Conservation (phyloP, 2,888 invertebrate species). For the Epirrhoe alternata region DNA sequence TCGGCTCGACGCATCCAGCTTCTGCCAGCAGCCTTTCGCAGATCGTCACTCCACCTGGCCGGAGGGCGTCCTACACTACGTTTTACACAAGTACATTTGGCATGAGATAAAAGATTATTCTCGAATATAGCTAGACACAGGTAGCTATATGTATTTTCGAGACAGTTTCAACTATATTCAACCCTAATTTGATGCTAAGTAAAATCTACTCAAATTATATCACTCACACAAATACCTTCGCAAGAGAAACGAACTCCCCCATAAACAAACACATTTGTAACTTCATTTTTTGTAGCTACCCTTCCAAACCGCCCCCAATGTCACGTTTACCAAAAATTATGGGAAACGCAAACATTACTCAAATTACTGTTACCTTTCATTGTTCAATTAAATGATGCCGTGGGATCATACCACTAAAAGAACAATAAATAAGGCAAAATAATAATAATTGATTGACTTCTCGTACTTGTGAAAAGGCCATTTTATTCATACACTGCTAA, state of each 20-base stretch:
- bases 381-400: constrained; percentile 59
- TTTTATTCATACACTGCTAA: too few species aligned
- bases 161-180: not conserved
- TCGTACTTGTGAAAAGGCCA: too few species aligned
- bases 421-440: not conserved
- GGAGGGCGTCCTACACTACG: too few species aligned
- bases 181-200: not conserved
- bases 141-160: too few species aligned
- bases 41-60: too few species aligned
- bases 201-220: not conserved
- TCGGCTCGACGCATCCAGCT: too few species aligned
- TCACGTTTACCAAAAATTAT: constrained; percentile 74
- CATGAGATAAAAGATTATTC: too few species aligned
- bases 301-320: constrained; percentile 54
- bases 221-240: constrained; percentile 9
- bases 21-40: too few species aligned
- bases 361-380: constrained; percentile 67
- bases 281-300: constrained; percentile 43
- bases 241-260: constrained; percentile 26
- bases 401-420: constrained; percentile 51
- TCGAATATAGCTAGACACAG: too few species aligned
- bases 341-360: constrained; percentile 81
- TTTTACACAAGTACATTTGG: too few species aligned
- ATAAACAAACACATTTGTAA: constrained; percentile 38
- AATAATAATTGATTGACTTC: too few species aligned